Base-by-base conservation (phyloP, 2,888 invertebrate genomes). In the Polyommatus icarus region DNA sequence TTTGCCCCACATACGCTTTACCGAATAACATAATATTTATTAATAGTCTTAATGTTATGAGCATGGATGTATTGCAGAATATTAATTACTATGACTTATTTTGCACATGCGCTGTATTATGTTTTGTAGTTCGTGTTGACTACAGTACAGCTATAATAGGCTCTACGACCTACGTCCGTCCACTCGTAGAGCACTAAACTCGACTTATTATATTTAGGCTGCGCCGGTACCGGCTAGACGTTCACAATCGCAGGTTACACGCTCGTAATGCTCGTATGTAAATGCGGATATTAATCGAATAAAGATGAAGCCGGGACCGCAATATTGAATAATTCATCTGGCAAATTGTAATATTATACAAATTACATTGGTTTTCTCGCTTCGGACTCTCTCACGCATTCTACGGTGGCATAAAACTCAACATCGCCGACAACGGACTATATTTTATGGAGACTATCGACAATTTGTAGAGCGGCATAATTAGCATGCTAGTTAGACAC, bases 311-410 rank as follows among this genome's bases (percentile, higher is more conserved):
- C 82, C 83, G 80, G 84, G 84, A 83, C 85, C 82, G 84, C 87
- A 85, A 86, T 87, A 85, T 87, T 93, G 92, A 88, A 93, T 93
- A 87, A 93, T 93, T 92, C 92, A 92, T 89, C 82, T 84, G 84
- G 88, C 89, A 90, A 90, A 93, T 92, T 90, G 91, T 90, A 88
- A 89, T 90, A 90, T 92, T 91, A 92, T 91, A 89, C 90, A 85
- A 87, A 87, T 87, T 88, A 88, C 87, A 85, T 86, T 85, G 88
- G 89, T 91, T 91, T 91, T 89, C 91, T 91, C 91, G 87, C 85
- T 80, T 80, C 76, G 80, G 80, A 84, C 84, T 86, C 84, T 86
- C 87, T 83, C 80, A 79, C 80, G 72, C 57, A 20, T 54, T 50
- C 50, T 54, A 50, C 72, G 54, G 24, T 71, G 59, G 59, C 72